Evolutionary conservation across 2,113 vertebrate species (phyloP).

Genomic region (Oryzias javanicus): DNA sequence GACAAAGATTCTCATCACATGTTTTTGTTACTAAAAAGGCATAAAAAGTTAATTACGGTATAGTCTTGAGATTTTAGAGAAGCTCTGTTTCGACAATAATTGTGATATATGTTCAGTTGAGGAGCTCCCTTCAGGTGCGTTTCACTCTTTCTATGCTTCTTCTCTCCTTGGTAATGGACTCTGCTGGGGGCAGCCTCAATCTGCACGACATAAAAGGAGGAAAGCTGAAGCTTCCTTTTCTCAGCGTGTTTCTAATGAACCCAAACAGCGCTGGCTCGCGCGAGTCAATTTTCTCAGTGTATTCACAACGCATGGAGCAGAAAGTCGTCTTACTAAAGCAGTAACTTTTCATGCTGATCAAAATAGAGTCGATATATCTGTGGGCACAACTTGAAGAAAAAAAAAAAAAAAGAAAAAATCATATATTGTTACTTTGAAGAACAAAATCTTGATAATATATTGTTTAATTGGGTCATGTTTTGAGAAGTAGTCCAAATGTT

Average conservation of each 20-base stretch:
- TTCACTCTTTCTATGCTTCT: neutral
- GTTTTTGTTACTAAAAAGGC: too few species aligned
- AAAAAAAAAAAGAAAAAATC: too few species aligned
- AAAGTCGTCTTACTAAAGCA: neutral
- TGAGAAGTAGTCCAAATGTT: too few species aligned
- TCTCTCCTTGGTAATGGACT: neutral
- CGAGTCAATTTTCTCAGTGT: conserved; percentile 6
- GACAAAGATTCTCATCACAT: too few species aligned
- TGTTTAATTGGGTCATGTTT: too few species aligned
- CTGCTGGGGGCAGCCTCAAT: conserved; percentile 10
- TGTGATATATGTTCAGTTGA: neutral
- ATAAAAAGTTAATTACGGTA: too few species aligned
- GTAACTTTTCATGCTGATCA: conserved; percentile 10
- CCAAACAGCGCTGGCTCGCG: conserved; percentile 9
- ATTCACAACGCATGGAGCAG: conserved; percentile 8
- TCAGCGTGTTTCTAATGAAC: conserved; percentile 11
- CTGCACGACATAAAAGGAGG: neutral
- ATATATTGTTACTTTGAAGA: too few species aligned
- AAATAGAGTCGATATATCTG: conserved; percentile 2
- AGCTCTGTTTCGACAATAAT: neutral
- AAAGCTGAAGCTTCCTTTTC: conserved; percentile 13
- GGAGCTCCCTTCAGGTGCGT: neutral
- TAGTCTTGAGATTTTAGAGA: too few species aligned
- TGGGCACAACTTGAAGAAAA: too few species aligned
- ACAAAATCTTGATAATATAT: too few species aligned